phyloP scores from a whole-genome alignment of 2,888 invertebrate genomes.

The Diaphora mendica region DNA sequence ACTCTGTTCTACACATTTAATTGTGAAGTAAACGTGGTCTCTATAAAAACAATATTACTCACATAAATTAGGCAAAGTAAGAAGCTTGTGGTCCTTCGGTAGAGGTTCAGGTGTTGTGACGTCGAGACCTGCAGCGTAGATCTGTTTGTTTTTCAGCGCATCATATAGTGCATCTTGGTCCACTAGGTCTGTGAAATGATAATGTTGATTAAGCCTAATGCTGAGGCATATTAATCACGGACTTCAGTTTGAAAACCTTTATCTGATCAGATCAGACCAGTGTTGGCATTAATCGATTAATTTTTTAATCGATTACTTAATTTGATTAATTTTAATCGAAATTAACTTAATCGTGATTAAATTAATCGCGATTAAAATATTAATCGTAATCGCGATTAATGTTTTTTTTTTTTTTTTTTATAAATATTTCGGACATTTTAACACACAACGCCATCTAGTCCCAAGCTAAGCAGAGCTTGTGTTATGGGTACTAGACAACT shows the following conservation, averaged over 20 bases:
- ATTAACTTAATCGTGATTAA: too few relatives aligned
- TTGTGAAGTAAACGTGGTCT: neutral
- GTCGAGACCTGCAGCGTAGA: constrained; percentile 96
- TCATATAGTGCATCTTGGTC: constrained; percentile 93
- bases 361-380: too few relatives aligned
- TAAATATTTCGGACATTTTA: too few relatives aligned
- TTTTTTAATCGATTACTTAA: too few relatives aligned
- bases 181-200: constrained; percentile 84
- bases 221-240: neutral
- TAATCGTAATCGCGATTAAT: too few relatives aligned
- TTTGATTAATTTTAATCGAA: too few relatives aligned
- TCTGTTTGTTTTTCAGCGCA: constrained; percentile 91
- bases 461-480: too few relatives aligned
- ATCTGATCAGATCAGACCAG: neutral
- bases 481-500: too few relatives aligned
- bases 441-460: too few relatives aligned
- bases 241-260: neutral
- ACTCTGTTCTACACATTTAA: neutral
- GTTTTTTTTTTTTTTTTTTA: too few relatives aligned
- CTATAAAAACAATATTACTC: constrained; percentile 47
- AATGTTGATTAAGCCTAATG: neutral
- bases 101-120: constrained; percentile 97
- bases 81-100: constrained; percentile 91
- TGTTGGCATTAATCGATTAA: too few relatives aligned
- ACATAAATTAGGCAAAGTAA: constrained; percentile 88